Evolutionary conservation across 2,113 vertebrate species (phyloP).

Genomic region (Porphyrio hochstetteri): DNA sequence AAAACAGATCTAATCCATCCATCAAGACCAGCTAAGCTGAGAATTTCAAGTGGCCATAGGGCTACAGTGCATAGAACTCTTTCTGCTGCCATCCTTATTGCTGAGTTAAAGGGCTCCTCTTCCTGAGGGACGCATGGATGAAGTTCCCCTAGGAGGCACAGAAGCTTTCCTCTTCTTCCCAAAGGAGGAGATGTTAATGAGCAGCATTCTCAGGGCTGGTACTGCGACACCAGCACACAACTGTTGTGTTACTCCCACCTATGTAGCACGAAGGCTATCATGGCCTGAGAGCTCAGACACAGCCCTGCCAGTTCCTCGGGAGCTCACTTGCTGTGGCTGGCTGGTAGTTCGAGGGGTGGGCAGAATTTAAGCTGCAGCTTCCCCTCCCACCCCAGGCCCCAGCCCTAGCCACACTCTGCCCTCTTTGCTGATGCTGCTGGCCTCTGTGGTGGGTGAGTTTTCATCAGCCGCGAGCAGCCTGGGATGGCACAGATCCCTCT

Average conservation of each 20-base stretch:
- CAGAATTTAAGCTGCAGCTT: background rate
- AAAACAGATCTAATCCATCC: background rate
- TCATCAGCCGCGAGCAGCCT: background rate
- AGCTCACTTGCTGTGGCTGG: background rate
- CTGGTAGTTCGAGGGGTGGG: background rate
- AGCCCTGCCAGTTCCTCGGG: background rate
- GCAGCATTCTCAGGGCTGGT: background rate
- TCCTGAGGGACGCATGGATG: background rate
- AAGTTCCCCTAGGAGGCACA: background rate
- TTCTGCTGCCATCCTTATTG: background rate
- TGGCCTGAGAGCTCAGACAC: fast-evolving
- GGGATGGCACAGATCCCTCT: background rate
- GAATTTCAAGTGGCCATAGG: background rate
- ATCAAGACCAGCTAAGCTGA: background rate
- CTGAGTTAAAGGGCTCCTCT: background rate
- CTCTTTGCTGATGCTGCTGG: background rate
- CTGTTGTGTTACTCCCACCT: background rate
- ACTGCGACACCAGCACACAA: background rate
- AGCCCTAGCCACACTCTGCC: background rate
- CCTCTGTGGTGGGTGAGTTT: background rate
- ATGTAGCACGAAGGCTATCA: background rate
- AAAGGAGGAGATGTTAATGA: background rate
- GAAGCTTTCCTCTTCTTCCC: background rate
- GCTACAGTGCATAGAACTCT: background rate
- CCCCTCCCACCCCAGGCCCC: background rate